Percentiles rank a stretch among this genome's conserved stretches.
phyloP scores from a whole-genome alignment of 2,888 invertebrate species.

The Sepiola atlantica region DNA sequence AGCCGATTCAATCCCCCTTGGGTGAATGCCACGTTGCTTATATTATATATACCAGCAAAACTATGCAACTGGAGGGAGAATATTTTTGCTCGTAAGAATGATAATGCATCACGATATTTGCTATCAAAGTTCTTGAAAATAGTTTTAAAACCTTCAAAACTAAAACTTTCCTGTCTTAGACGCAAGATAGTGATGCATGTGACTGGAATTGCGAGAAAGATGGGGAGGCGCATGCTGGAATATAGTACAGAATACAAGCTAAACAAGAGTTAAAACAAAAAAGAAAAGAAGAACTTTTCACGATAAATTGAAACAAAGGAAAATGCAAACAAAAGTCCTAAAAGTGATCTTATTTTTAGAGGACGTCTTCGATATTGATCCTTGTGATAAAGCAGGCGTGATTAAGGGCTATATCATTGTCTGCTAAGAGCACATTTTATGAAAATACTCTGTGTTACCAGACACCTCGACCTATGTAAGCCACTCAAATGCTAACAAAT shows the following conservation, averaged over 20 bases:
- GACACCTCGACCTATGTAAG: background rate
- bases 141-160: slow-evolving; percentile 32
- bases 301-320: background rate
- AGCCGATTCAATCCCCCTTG: too few relatives aligned
- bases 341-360: background rate
- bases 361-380: background rate
- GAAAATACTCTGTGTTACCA: slow-evolving; percentile 32
- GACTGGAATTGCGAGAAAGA: too few relatives aligned
- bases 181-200: background rate
- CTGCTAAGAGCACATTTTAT: slow-evolving; percentile 16
- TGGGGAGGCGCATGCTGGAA: background rate
- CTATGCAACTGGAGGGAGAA: too few relatives aligned
- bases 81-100: background rate
- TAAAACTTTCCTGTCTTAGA: background rate
- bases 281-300: background rate
- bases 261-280: background rate
- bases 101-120: background rate
- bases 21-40: too few relatives aligned
- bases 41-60: too few relatives aligned
- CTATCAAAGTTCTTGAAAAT: background rate
- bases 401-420: slow-evolving; percentile 21
- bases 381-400: background rate
- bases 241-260: background rate
- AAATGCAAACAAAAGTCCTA: background rate
- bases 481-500: background rate